Percentiles rank a stretch among this genome's conserved stretches.
Evolutionary conservation across 2,113 vertebrate genomes (phyloP).

Genomic region (Actenoides hombroni): DNA sequence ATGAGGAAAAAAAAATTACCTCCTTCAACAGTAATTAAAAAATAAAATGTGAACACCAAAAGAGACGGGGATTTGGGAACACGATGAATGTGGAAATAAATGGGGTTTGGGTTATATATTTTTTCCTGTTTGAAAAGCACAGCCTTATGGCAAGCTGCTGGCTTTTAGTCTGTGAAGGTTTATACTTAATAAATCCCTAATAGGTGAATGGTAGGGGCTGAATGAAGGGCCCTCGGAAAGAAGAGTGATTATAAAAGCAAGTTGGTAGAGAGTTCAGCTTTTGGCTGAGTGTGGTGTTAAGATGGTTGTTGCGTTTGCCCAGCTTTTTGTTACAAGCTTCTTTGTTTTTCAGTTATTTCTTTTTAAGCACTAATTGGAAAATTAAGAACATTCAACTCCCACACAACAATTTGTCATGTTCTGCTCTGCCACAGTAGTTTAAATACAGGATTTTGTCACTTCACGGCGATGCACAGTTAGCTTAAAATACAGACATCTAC

Average conservation of each 20-base stretch:
- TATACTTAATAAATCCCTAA: not conserved
- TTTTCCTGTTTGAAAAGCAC: not conserved
- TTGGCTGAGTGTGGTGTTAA: not conserved
- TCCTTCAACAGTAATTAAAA: conserved; percentile 29
- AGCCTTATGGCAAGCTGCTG: not conserved
- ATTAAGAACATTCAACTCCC: conserved; percentile 26
- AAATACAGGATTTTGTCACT: not conserved
- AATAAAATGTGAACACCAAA: conserved; percentile 10
- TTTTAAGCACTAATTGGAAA: conserved; percentile 33
- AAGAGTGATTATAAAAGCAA: not conserved
- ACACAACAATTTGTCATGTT: conserved; percentile 35
- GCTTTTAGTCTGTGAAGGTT: not conserved
- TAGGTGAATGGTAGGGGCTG: not conserved
- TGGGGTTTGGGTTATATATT: fast-evolving
- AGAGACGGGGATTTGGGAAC: not conserved
- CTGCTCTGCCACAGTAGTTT: not conserved
- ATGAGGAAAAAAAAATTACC: not conserved
- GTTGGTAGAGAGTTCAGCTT: not conserved
- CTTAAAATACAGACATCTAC: not conserved
- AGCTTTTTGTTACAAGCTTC: not conserved
- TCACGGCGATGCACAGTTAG: not conserved
- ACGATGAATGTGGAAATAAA: not conserved
- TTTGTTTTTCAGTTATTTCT: not conserved
- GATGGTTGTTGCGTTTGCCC: not conserved
- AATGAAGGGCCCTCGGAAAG: not conserved